A percentile compares a stretch with the other conserved stretches of the same genome.
Conservation (phyloP, 2,888 invertebrate species). For the Junonia oenone region DNA sequence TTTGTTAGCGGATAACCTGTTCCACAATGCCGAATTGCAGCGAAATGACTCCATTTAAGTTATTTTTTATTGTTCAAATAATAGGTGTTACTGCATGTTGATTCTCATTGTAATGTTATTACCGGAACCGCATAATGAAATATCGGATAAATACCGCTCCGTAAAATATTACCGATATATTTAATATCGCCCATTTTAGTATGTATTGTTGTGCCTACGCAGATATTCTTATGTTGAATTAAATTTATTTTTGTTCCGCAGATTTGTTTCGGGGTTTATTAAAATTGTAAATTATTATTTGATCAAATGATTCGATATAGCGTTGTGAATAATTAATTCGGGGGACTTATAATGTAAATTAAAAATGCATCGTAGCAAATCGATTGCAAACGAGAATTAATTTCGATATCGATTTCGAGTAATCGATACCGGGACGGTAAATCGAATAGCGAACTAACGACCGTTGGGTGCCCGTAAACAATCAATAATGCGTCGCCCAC, state of each 20-base stretch:
- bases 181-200: constrained; percentile 22
- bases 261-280: constrained; percentile 19
- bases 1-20: constrained; percentile 71
- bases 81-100: constrained; percentile 60
- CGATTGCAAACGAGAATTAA: constrained; percentile 47
- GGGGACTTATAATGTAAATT: constrained; percentile 23
- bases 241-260: constrained; percentile 21
- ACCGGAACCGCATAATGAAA: constrained; percentile 56
- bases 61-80: constrained; percentile 53
- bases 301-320: constrained; percentile 6
- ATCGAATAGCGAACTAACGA: constrained; percentile 12
- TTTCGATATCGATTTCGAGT: constrained; percentile 31
- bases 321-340: neutral
- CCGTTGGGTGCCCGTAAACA: constrained; percentile 52
- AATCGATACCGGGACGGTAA: constrained; percentile 29
- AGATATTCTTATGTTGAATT: constrained; percentile 21
- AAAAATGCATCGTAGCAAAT: constrained; percentile 46
- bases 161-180: constrained; percentile 34
- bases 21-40: constrained; percentile 62
- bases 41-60: constrained; percentile 70
- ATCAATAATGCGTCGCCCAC: constrained; percentile 51
- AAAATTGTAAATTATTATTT: constrained; percentile 9
- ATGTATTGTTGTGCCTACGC: neutral
- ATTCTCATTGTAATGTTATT: constrained; percentile 46
- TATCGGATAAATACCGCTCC: constrained; percentile 49